phyloP scores from a whole-genome alignment of 2,113 vertebrate species.

The Neoarius graeffei region DNA sequence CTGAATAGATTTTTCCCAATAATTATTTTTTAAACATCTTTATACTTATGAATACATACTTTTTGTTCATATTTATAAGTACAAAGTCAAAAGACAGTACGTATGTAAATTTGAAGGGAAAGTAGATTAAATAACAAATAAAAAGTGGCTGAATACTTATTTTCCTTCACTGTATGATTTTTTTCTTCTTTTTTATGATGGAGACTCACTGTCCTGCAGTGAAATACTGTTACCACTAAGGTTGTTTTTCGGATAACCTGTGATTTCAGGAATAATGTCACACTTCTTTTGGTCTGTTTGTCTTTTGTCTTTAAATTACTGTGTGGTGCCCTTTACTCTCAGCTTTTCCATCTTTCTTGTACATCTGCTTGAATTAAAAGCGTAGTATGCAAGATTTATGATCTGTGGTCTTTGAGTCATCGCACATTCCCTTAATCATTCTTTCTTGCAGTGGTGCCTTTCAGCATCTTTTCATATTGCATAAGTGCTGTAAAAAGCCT shows the following conservation, averaged over 20 bases:
- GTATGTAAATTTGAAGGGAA: not conserved
- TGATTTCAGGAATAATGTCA: constrained; percentile 8
- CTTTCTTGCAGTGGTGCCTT: constrained; percentile 22
- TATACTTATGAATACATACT: not conserved
- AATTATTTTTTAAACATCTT: not conserved
- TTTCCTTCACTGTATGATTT: not conserved
- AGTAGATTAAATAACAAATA: not conserved
- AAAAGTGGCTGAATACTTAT: not conserved
- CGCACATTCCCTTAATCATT: constrained; percentile 6
- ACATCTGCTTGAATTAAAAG: not conserved
- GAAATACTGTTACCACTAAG: constrained; percentile 17
- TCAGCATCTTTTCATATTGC: constrained; percentile 15
- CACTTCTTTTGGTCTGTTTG: constrained; percentile 20
- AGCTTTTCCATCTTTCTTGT: constrained; percentile 6
- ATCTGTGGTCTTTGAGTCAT: constrained; percentile 34
- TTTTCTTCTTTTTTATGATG: constrained; percentile 15
- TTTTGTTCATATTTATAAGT: not conserved
- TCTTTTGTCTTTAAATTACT: constrained; percentile 16
- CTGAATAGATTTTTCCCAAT: not conserved
- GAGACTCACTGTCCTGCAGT: constrained; percentile 11
- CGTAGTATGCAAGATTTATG: constrained; percentile 14
- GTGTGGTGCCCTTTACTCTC: not conserved
- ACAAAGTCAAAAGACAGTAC: not conserved
- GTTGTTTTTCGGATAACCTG: constrained; percentile 1
- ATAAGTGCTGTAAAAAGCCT: constrained; percentile 31